Base-by-base conservation (phyloP, 1,140 invertebrate genomes). In the Lepidurus packardi region DNA sequence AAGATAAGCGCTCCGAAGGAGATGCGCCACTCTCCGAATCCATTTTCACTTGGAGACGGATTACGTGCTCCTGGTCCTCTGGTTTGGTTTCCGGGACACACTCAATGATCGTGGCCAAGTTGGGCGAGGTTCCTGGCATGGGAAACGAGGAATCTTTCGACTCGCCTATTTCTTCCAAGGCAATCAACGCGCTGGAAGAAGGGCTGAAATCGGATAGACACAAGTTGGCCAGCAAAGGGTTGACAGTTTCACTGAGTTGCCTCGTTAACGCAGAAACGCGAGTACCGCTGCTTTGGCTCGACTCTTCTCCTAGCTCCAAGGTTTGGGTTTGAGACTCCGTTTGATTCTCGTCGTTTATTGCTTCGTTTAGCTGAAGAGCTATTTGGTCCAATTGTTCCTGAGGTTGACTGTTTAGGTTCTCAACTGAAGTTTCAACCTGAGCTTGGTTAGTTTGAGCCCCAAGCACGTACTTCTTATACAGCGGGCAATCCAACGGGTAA, bases 391-490 rank as follows among this genome's bases (percentile, higher is more conserved):
- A 16, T 65, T 5, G 21, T 65, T 65, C 53, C 53, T 65, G 53
- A 65, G 53, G 8, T 65, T 65, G 45, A 47, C 9, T 21, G 53
- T 13, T 13, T 9, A 5, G 53, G 9, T 65, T 65, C 21, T 65
- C 13, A 21, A 7, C 13, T 7, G 9, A 7, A 65, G 1, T 8
- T 16, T 21, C 53, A 65, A 16, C 13, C 21, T 65, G 53, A 21
- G 53, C 5, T 65, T 65, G 16, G 16, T 21, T 65, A 7, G 53
- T 3, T 21, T 65, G 53, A 7, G 53, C 53, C 16, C 10, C 53
- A 7, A 78, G 11, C 10, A 44, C 13, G 78, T 78, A 78, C 78
- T 78, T 78, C 16, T 43, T 11, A 73, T 78, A 74, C 74, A 78
- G 34, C 7, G 78, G 78, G 43, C 78, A 78, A n/a, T 73, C 45